Evolutionary conservation across 2,888 invertebrate species (phyloP).

Genomic region (Ellobium chinense): DNA sequence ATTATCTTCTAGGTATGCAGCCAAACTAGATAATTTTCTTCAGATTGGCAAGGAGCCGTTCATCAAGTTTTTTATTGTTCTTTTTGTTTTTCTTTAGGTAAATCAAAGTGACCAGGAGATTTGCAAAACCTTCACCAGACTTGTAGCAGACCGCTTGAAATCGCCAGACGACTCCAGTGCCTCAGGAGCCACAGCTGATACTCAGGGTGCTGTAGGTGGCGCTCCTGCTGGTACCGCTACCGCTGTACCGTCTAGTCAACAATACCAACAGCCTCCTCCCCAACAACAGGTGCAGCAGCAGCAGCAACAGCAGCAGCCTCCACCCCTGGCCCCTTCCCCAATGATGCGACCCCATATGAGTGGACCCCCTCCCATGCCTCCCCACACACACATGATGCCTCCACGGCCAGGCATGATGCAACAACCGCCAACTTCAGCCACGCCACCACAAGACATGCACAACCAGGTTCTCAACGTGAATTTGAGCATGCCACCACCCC

Average conservation of each 20-base stretch:
- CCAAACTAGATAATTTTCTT: no score
- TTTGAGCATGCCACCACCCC: constrained; percentile 34
- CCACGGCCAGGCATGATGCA: constrained; percentile 16
- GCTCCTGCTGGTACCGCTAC: background rate
- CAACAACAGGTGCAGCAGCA: constrained; percentile 1
- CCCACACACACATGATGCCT: constrained; percentile 8
- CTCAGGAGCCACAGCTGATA: background rate
- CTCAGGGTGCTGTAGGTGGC: background rate
- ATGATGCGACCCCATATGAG: constrained; percentile 18
- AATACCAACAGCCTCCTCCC: constrained; percentile 24
- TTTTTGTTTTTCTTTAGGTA: background rate
- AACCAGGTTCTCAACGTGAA: constrained; percentile 19
- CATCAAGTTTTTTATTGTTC: background rate
- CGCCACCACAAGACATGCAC: constrained; percentile 12
- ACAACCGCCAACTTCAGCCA: constrained; percentile 1
- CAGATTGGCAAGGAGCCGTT: no score
- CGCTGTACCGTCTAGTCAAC: constrained; percentile 1
- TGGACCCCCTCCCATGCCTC: constrained; percentile 7
- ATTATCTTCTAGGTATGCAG: no score
- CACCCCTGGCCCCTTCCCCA: constrained; percentile 2
- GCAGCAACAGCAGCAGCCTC: constrained; percentile 6
- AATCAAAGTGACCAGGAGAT: constrained; percentile 34
- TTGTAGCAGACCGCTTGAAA: constrained; percentile 40
- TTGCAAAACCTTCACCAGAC: constrained; percentile 28
- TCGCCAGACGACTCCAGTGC: constrained; percentile 34